Percentiles rank a stretch among this genome's conserved stretches.
phyloP scores from a whole-genome alignment of 2,113 vertebrate species.

The Microtus richardsoni region DNA sequence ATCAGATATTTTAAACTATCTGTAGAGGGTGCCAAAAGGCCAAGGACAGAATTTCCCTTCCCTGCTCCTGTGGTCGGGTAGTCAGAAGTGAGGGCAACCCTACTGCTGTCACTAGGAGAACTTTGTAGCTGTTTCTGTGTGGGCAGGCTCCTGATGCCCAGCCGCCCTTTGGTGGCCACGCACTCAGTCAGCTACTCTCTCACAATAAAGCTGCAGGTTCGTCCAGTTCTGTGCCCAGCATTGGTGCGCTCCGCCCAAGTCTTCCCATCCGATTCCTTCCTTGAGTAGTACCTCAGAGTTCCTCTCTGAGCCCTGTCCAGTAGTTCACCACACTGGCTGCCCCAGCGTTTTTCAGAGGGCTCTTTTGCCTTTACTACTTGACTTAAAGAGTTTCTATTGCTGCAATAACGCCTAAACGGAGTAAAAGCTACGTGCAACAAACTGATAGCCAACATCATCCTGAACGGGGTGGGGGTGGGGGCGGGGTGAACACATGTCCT shows the following conservation, averaged over 20 bases:
- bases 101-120: not conserved
- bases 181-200: not conserved
- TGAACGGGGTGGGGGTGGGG: not conserved
- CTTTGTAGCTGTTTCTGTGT: not conserved
- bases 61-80: not conserved
- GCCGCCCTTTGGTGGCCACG: not conserved
- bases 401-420: not conserved
- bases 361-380: not conserved
- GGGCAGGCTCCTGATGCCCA: not conserved
- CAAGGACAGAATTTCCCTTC: not conserved
- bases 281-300: not conserved
- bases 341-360: not conserved
- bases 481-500: not conserved
- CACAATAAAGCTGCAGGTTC: not conserved
- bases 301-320: not conserved
- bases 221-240: not conserved
- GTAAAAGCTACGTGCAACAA: not conserved
- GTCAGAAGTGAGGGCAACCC: not conserved
- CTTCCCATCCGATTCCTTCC: not conserved
- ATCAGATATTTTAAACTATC: not conserved
- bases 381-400: not conserved
- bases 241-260: not conserved
- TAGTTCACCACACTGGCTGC: not conserved
- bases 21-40: not conserved
- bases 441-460: not conserved